Evolutionary conservation across 2,113 vertebrate genomes (phyloP).

Genomic region (Aythya baeri): DNA sequence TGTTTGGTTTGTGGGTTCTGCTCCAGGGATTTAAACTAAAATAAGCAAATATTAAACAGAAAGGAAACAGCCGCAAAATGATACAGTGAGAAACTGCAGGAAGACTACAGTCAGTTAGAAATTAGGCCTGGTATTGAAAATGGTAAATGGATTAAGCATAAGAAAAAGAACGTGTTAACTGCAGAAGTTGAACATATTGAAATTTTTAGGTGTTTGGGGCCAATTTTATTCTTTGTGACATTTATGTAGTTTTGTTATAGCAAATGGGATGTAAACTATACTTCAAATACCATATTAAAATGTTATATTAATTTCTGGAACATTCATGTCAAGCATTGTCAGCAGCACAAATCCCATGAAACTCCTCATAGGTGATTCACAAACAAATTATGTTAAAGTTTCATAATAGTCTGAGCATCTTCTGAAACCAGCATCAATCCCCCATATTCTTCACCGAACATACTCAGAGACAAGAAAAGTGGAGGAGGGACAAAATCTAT

Average conservation of each 20-base stretch:
- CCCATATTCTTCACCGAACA: background rate
- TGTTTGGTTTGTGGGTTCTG: slow-evolving; percentile 79
- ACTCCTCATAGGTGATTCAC: background rate
- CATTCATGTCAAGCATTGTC: background rate
- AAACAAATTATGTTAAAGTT: background rate
- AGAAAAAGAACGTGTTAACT: background rate
- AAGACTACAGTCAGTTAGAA: slow-evolving; percentile 35
- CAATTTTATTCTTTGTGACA: background rate
- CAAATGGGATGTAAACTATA: background rate
- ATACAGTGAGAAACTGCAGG: slow-evolving; percentile 48
- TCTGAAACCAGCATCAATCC: background rate
- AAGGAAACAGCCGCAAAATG: slow-evolving; percentile 57
- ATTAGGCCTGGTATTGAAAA: background rate
- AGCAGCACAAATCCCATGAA: background rate
- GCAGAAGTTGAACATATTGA: background rate
- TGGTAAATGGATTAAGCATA: background rate
- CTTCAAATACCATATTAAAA: background rate
- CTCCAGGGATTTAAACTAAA: slow-evolving; percentile 76
- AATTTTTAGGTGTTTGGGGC: background rate
- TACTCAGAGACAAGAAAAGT: background rate
- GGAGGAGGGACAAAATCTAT: background rate
- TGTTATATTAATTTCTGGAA: background rate
- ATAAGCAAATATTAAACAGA: slow-evolving; percentile 79
- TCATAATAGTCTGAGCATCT: background rate
- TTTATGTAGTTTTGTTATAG: background rate